These are phyloP conservation scores for Mormyrops boulengeri DNA, from an alignment of 2,797 vertebrate species.

Conservation along the genomic window DNA sequence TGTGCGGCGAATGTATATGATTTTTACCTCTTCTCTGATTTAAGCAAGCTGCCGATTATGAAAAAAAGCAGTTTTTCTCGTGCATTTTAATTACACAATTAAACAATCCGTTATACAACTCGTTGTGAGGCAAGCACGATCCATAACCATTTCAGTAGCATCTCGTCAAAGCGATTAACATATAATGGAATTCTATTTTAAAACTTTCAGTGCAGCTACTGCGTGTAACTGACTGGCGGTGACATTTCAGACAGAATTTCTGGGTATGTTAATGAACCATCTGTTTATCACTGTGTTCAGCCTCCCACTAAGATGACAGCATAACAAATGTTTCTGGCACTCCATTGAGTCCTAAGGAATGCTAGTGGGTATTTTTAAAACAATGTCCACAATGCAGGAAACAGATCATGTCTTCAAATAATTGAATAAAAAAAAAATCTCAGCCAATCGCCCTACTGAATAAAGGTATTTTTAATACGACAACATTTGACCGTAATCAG, in stretches of 20 bases:
- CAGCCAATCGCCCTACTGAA: background rate
- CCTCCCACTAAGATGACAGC: conserved; percentile 6
- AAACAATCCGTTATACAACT: background rate
- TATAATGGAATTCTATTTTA: conserved; percentile 9
- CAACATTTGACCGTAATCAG: background rate
- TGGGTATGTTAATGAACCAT: conserved; percentile 8
- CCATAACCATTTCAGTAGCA: background rate
- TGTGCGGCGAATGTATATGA: background rate
- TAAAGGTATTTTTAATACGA: background rate
- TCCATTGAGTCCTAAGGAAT: background rate
- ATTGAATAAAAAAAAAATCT: background rate
- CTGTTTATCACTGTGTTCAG: background rate
- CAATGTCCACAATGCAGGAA: background rate
- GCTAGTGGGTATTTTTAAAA: conserved; percentile 1
- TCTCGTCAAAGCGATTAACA: background rate
- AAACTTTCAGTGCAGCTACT: background rate
- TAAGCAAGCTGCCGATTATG: background rate
- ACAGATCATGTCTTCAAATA: background rate
- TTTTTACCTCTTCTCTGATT: background rate
- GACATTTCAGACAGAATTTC: conserved; percentile 4
- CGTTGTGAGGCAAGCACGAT: background rate
- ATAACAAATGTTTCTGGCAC: background rate
- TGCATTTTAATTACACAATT: background rate
- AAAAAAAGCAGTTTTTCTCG: background rate
- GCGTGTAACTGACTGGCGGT: background rate